Evolutionary conservation across 1,140 invertebrate species (phyloP), one percentile per base, ranked within the genome.

Genomic region (Adoxophyes honmai): DNA sequence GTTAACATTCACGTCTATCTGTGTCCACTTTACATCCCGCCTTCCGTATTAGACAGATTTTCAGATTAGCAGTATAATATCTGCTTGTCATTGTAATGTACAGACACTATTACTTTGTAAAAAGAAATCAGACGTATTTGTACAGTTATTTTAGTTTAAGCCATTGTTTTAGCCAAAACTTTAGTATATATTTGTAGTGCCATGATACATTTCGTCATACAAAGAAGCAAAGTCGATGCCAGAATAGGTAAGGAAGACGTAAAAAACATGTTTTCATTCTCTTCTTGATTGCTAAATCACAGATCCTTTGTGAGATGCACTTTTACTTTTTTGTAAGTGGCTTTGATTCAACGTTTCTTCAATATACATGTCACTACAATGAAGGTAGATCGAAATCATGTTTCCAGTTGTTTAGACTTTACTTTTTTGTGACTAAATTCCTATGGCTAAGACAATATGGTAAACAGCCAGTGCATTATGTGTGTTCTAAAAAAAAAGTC

Each of bases 201-300:
- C 75, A 81, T 82, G 66, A 68, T 55, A 59, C 57, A 36, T 66
- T 48, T 59, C 18, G 42, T 11, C 18, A 48, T 48, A 28, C 48
- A 56, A 48, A 62, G 58, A 64, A 61, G 44, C 56, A 33, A 73
- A 77, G 76, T 79, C 81, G 75, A 9, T 74, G 71, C 55, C 37
- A 15, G 51, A 52, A 69, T 58, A 59, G 39, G 21, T 76, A 52
- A 60, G 60, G 63, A 75, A 67, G 66, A 63, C 62, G 66, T 74
- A 71, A 76, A 75, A 77, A 84, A 76, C 70, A 77, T 73, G 75
- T 78, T 75, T 73, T 72, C 63, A 48, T 69, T 70, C 77, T 80
- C 81, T 83, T 86, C 81, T 78, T 70, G 68, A 64, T 84, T 86
- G 81, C 78, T 75, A 84, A 86, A 86, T 84, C 81, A 78, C 63